A percentile compares a stretch with the other conserved stretches of the same genome.
Conservation (phyloP, 2,888 invertebrate genomes). For the Antheraea assamensis region DNA sequence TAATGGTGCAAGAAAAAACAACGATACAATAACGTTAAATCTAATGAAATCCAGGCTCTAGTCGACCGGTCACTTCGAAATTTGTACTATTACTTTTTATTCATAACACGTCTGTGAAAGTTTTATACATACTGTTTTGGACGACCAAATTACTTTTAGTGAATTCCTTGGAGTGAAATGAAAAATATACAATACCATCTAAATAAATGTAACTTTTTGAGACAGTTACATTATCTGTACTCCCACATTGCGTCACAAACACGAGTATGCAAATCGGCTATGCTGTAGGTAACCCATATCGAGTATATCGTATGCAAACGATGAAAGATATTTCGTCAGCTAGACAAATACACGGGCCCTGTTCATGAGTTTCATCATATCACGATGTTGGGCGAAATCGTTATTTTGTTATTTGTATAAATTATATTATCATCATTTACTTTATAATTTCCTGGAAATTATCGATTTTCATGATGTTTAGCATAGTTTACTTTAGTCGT, state of each 20-base stretch:
- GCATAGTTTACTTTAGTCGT: no score
- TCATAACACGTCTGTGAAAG: no score
- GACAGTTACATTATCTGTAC: not conserved
- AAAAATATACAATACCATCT: not conserved
- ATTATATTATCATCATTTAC: not conserved
- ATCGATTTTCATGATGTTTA: not conserved
- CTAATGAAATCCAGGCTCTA: no score
- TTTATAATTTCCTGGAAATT: not conserved
- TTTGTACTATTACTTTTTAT: no score
- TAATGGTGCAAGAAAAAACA: no score
- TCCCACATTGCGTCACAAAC: not conserved
- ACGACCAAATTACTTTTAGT: no score
- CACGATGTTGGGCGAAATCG: not conserved
- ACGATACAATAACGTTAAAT: no score
- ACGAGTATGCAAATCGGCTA: not conserved
- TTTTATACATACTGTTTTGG: no score
- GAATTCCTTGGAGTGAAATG: no score
- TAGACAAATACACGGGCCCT: not conserved
- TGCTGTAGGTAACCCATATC: conserved; percentile 2
- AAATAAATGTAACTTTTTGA: not conserved
- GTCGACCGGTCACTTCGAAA: no score
- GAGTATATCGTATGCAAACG: conserved; percentile 4
- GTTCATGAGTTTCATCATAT: conserved; percentile 1
- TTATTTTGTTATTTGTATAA: not conserved
- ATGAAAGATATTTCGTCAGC: not conserved